Percentiles rank a stretch among this genome's conserved stretches.
Conservation (phyloP, 1,140 invertebrate genomes). For the Papilio xuthus region DNA sequence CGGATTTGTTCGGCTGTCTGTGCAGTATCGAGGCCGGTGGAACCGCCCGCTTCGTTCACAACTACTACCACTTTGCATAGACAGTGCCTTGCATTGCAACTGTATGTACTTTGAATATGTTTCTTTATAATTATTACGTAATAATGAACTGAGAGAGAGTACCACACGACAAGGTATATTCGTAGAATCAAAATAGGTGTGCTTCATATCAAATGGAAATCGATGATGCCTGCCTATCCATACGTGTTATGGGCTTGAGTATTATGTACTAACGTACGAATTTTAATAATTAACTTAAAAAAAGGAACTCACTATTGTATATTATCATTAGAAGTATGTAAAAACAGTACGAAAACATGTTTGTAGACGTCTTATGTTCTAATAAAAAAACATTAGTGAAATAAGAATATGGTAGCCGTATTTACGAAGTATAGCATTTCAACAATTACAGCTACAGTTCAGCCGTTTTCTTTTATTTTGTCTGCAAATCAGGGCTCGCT, state of each 20-base stretch:
- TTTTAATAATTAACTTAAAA: too few species aligned
- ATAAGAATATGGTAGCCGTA: not conserved
- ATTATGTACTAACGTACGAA: too few species aligned
- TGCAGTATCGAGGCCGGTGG: constrained; percentile 55
- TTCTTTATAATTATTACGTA: not conserved
- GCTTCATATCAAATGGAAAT: too few species aligned
- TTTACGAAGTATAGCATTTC: not conserved
- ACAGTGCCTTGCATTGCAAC: constrained; percentile 27
- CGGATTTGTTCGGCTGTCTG: constrained; percentile 44
- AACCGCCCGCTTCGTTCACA: constrained; percentile 58
- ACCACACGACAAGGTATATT: too few species aligned
- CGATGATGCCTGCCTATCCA: too few species aligned
- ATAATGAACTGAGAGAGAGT: not conserved
- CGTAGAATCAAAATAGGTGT: too few species aligned
- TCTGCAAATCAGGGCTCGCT: not conserved
- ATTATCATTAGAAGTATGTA: too few species aligned
- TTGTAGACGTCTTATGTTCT: too few species aligned
- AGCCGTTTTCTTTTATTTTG: not conserved
- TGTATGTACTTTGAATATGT: constrained; percentile 17
- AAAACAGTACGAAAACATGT: too few species aligned
- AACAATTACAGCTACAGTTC: not conserved
- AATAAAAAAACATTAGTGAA: not conserved
- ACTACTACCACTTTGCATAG: constrained; percentile 35
- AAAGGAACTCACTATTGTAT: too few species aligned
- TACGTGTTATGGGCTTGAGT: too few species aligned